Evolutionary conservation across 2,113 vertebrate genomes (phyloP), one percentile per base, ranked within the genome.

Genomic region (Zosterops pallidus): DNA sequence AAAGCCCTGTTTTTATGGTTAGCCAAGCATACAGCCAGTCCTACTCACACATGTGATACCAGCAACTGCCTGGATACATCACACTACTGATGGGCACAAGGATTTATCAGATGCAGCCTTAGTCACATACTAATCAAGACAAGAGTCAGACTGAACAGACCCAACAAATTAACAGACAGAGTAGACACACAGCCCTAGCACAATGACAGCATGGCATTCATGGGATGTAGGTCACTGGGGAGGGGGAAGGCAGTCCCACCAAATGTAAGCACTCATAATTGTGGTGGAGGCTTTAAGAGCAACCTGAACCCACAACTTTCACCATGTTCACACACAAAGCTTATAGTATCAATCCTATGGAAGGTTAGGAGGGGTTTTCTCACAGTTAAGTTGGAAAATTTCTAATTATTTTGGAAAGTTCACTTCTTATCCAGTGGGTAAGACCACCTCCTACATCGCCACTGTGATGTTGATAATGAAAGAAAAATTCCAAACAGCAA

Each of bases 141-240:
- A 60, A 60, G 37, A 79, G 64, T 68, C n/a, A 62, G 53, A 62
- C 14, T 65, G 56, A 93, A 72, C 46, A 92, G 89, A 85, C 46
- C 28, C 86, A 80, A 74, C 76, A 70, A 82, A 88, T 63, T 60
- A 90, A 69, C 12, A 76, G 70, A 75, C 16, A 79, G 70, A 55
- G 86, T 2, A 89, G 60, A 69, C 29, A 53, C 44, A 52, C 21
- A 50, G 71, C 5, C 2, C 41, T 50, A 55, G 70, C 87, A 60
- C 0, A 0, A 59, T 49, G 52, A 91, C 91, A 96, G 81, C 74
- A 76, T 70, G 77, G 80, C 89, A 90, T 96, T 97, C 86, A 93
- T 53, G 42, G 69, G 86, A 96, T 95, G 86, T 95, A 93, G 96
- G 96, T 95, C 96, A 93, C 26, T 26, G 42, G 83, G 35, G 5